Conservation (phyloP, 1,140 invertebrate genomes). For the Brachystomella parvula region DNA sequence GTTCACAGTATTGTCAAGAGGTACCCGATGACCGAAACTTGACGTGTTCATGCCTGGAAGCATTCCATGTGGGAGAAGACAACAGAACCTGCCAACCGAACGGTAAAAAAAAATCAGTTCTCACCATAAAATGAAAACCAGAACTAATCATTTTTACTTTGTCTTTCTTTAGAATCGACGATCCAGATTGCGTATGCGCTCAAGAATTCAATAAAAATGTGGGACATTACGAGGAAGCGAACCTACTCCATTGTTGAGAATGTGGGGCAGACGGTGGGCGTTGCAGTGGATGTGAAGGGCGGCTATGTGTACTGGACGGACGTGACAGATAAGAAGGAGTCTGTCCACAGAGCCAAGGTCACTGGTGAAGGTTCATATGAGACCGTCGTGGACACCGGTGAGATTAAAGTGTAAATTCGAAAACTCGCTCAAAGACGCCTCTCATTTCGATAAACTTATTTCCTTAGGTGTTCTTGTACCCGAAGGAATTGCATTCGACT, state of each 20-base stretch:
- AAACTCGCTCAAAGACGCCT: background rate
- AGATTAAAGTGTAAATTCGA: conserved; percentile 11
- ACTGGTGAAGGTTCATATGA: conserved; percentile 50
- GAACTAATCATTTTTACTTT: background rate
- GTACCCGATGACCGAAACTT: too few species aligned
- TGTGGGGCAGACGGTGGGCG: conserved; percentile 53
- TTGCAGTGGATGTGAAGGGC: conserved; percentile 53
- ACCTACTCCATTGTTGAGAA: conserved; percentile 10
- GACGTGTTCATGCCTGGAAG: conserved; percentile 68
- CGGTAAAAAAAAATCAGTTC: conserved; percentile 12
- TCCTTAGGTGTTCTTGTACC: conserved; percentile 56
- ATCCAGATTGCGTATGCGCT: conserved; percentile 19
- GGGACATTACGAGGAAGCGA: background rate
- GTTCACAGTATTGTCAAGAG: conserved; percentile 74
- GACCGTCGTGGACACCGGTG: conserved; percentile 48
- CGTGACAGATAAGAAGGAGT: conserved; percentile 54
- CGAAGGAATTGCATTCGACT: conserved; percentile 71
- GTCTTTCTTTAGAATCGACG: conserved; percentile 3
- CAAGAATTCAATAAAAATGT: conserved; percentile 20
- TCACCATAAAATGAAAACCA: background rate
- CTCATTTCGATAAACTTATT: conserved; percentile 10
- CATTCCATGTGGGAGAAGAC: conserved; percentile 45
- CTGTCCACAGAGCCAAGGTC: conserved; percentile 52
- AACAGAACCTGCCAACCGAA: conserved; percentile 24
- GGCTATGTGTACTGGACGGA: conserved; percentile 66